Percentiles rank a stretch among this genome's conserved stretches.
phyloP scores from a whole-genome alignment of 2,888 invertebrate species.

The Abrostola triplasia region DNA sequence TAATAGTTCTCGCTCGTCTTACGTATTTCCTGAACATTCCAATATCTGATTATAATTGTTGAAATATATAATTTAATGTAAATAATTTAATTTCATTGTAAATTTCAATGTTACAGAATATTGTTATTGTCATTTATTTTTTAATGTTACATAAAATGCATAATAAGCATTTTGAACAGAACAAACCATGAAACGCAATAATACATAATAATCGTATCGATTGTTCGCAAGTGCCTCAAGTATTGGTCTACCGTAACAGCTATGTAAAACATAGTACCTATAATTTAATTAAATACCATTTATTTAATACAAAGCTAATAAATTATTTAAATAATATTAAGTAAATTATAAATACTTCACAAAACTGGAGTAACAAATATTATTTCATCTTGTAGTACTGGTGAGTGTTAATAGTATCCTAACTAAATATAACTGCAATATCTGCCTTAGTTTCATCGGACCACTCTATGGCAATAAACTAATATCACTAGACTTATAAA shows the following conservation, averaged over 20 bases:
- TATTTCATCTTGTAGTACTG: constrained; percentile 41
- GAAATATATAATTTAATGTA: constrained; percentile 56
- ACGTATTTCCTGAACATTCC: constrained; percentile 76
- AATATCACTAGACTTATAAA: constrained; percentile 56
- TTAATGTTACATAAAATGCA: constrained; percentile 58
- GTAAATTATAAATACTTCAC: constrained; percentile 55
- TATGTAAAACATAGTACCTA: constrained; percentile 61
- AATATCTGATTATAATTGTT: constrained; percentile 60
- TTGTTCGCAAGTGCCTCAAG: constrained; percentile 65
- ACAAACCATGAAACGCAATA: constrained; percentile 36
- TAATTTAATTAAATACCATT: constrained; percentile 61
- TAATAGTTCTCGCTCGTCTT: constrained; percentile 66
- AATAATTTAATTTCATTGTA: constrained; percentile 54
- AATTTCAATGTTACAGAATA: constrained; percentile 54
- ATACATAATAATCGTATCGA: constrained; percentile 38
- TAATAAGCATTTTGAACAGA: constrained; percentile 55
- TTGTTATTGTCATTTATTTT: constrained; percentile 41
- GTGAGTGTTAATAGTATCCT: constrained; percentile 30
- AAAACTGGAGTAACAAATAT: constrained; percentile 31
- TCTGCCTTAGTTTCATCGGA: constrained; percentile 64
- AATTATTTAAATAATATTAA: constrained; percentile 57
- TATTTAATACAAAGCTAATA: constrained; percentile 57
- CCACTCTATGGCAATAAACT: constrained; percentile 64
- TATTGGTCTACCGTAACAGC: constrained; percentile 53
- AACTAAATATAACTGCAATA: constrained; percentile 60